These are phyloP conservation scores for Heliornis fulica DNA, from an alignment of 2,113 vertebrate species.

Conservation along the genomic window DNA sequence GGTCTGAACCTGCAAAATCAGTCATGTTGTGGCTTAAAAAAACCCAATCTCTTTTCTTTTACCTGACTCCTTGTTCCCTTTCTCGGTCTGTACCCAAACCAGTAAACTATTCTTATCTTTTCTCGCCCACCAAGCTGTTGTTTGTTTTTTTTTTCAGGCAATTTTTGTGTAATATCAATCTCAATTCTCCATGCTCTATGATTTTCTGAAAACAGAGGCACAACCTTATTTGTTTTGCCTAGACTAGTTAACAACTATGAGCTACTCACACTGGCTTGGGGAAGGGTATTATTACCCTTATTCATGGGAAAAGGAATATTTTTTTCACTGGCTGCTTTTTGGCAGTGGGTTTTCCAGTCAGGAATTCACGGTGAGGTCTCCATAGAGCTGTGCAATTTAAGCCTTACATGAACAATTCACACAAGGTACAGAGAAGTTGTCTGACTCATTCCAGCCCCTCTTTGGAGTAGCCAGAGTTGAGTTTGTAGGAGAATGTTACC, in stretches of 20 bases:
- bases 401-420: background rate
- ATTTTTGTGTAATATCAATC: background rate
- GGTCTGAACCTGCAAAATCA: background rate
- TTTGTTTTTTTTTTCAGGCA: background rate
- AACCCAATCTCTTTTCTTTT: background rate
- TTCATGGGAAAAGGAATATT: background rate
- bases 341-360: background rate
- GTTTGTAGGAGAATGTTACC: fast-evolving
- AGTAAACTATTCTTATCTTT: background rate
- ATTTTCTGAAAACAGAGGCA: conserved; percentile 1
- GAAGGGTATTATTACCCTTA: background rate
- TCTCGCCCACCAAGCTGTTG: background rate
- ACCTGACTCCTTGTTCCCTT: background rate
- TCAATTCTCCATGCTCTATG: conserved; percentile 23
- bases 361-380: background rate
- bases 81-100: background rate
- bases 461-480: background rate
- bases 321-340: background rate
- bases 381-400: background rate
- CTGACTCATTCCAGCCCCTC: background rate
- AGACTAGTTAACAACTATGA: background rate
- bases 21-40: background rate
- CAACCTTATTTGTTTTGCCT: background rate
- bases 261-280: background rate
- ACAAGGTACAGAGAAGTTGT: background rate